These are phyloP conservation scores for Agonopterix heracliana DNA, from an alignment of 2,888 invertebrate genomes.

Conservation along the genomic window DNA sequence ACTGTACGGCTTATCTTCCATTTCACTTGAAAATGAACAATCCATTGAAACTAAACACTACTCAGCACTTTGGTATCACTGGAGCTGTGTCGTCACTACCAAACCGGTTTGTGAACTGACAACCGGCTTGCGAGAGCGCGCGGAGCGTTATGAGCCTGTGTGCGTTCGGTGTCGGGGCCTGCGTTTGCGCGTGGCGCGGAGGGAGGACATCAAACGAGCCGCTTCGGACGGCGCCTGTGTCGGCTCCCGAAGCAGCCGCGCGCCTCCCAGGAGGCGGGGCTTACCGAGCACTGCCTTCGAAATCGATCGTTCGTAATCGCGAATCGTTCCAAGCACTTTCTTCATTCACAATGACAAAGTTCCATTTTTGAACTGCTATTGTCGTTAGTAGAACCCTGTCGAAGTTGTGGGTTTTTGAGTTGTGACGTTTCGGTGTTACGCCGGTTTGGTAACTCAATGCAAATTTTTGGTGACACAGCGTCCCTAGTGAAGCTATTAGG, in stretches of 20 bases:
- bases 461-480: slow-evolving; percentile 69
- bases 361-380: slow-evolving; percentile 19
- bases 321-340: slow-evolving; percentile 43
- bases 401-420: slow-evolving; percentile 16
- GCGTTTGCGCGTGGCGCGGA: slow-evolving; percentile 43
- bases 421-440: slow-evolving; percentile 37
- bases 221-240: slow-evolving; percentile 60
- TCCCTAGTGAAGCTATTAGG: slow-evolving; percentile 59
- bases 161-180: slow-evolving; percentile 62
- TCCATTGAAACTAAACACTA: slow-evolving; percentile 61
- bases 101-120: slow-evolving; percentile 68
- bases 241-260: slow-evolving; percentile 68
- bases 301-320: slow-evolving; percentile 64
- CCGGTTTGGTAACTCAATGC: slow-evolving; percentile 40
- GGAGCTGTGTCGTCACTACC: slow-evolving; percentile 54
- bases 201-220: slow-evolving; percentile 66
- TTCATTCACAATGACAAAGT: slow-evolving; percentile 33
- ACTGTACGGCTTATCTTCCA: slow-evolving; percentile 72
- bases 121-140: slow-evolving; percentile 71
- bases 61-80: slow-evolving; percentile 54
- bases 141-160: slow-evolving; percentile 70
- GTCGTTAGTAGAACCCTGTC: slow-evolving; percentile 39
- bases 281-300: slow-evolving; percentile 63
- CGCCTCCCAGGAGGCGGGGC: slow-evolving; percentile 71
- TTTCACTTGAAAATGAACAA: slow-evolving; percentile 48